phyloP scores from a whole-genome alignment of 2,113 vertebrate genomes.

The Macrotis lagotis region DNA sequence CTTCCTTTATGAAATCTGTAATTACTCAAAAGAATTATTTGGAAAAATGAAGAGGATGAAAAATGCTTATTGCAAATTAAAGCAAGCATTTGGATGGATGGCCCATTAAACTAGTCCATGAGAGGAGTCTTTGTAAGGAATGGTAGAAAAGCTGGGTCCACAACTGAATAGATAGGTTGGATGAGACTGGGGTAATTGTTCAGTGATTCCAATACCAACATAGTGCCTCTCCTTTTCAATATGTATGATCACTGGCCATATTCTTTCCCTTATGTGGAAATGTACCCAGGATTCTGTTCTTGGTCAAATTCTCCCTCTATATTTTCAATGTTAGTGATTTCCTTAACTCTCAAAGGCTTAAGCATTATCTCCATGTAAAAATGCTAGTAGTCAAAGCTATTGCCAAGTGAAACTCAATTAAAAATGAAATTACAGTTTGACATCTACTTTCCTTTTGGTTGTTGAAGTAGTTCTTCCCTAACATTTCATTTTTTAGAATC shows the following conservation, averaged over 20 bases:
- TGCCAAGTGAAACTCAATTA: not conserved
- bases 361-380: not conserved
- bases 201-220: not conserved
- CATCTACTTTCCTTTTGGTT: not conserved
- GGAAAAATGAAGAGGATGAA: not conserved
- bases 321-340: not conserved
- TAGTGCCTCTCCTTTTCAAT: not conserved
- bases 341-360: not conserved
- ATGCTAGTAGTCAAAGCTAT: not conserved
- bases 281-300: not conserved
- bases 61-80: not conserved
- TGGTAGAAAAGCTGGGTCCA: not conserved
- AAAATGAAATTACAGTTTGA: not conserved
- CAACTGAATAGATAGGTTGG: not conserved
- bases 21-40: not conserved
- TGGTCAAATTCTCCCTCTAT: not conserved
- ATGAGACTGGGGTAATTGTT: not conserved
- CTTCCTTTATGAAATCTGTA: not conserved
- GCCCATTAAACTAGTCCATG: not conserved
- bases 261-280: not conserved
- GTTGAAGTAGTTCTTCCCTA: not conserved
- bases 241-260: not conserved
- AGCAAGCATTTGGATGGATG: not conserved
- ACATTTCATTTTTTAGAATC: not conserved
- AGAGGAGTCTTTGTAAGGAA: not conserved